These are phyloP conservation scores for Mycalesis mineus DNA, from an alignment of 2,888 invertebrate species.

Conservation along the genomic window DNA sequence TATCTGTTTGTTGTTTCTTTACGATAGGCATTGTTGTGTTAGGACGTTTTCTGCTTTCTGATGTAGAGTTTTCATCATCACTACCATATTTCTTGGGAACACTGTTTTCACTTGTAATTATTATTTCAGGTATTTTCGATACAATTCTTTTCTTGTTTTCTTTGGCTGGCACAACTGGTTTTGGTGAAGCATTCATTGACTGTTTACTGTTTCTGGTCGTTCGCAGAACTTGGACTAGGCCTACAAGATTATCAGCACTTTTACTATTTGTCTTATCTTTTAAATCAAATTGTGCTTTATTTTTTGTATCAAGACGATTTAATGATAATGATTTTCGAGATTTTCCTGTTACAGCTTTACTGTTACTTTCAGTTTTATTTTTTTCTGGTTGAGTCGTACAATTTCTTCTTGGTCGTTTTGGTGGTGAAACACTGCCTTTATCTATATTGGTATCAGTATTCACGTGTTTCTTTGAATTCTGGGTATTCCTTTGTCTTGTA, in stretches of 20 bases:
- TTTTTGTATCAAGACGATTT: slow-evolving; percentile 1
- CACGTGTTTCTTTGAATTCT: slow-evolving; percentile 35
- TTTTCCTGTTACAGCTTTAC: neutral
- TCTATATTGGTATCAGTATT: slow-evolving; percentile 28
- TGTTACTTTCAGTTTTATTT: neutral
- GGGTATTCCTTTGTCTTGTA: slow-evolving; percentile 41
- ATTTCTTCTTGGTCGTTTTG: slow-evolving; percentile 49
- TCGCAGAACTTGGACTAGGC: neutral
- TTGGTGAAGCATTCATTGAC: neutral
- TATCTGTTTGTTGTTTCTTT: slow-evolving; percentile 29
- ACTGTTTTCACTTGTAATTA: slow-evolving; percentile 42
- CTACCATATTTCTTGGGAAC: slow-evolving; percentile 50
- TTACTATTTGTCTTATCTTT: neutral
- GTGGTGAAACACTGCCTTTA: slow-evolving; percentile 52
- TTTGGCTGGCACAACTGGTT: slow-evolving; percentile 9
- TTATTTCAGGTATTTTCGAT: slow-evolving; percentile 41
- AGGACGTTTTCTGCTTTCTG: slow-evolving; percentile 35
- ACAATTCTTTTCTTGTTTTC: neutral
- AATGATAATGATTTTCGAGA: slow-evolving; percentile 3
- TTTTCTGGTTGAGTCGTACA: slow-evolving; percentile 16
- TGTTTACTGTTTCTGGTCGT: neutral
- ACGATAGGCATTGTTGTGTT: slow-evolving; percentile 28
- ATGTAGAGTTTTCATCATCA: neutral
- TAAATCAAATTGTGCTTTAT: neutral
- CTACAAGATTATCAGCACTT: neutral